Percentiles rank a stretch among this genome's conserved stretches.
Evolutionary conservation across 1,140 invertebrate species (phyloP).

Genomic region (Probaryconus sp.): DNA sequence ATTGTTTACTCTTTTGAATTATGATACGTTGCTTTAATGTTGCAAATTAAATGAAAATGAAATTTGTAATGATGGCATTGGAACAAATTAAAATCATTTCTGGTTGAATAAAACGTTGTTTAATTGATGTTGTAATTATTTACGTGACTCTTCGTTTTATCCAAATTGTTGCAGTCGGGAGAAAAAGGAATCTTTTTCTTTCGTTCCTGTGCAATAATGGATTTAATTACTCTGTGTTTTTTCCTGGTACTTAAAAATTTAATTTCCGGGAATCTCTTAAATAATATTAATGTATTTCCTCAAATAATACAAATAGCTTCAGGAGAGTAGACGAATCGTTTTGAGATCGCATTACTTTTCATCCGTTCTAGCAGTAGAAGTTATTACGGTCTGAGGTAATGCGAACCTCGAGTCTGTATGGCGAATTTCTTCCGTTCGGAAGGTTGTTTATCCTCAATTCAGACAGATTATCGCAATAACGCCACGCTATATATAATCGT

Average conservation of each 20-base stretch:
- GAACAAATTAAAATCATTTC: no score
- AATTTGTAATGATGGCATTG: no score
- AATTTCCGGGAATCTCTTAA: constrained; percentile 4
- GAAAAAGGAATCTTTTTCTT: no score
- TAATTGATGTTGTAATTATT: no score
- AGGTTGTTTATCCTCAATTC: constrained; percentile 46
- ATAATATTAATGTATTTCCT: constrained; percentile 1
- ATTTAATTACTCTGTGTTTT: no score
- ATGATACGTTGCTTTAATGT: no score
- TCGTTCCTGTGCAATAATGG: no score
- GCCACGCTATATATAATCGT: constrained; percentile 10
- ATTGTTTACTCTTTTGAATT: no score
- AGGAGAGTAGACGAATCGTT: constrained; percentile 16
- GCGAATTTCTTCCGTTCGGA: constrained; percentile 30
- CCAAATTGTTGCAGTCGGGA: no score
- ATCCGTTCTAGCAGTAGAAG: constrained; percentile 32
- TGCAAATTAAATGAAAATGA: no score
- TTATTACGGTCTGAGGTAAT: constrained; percentile 26
- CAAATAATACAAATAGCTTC: constrained; percentile 7
- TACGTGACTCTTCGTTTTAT: no score
- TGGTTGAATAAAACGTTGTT: no score
- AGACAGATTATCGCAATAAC: constrained; percentile 49
- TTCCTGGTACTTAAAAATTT: not conserved
- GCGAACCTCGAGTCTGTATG: constrained; percentile 22
- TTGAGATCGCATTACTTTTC: constrained; percentile 43